Base-by-base conservation (phyloP, 2,888 invertebrate genomes). In the Cheilosia impressa region DNA sequence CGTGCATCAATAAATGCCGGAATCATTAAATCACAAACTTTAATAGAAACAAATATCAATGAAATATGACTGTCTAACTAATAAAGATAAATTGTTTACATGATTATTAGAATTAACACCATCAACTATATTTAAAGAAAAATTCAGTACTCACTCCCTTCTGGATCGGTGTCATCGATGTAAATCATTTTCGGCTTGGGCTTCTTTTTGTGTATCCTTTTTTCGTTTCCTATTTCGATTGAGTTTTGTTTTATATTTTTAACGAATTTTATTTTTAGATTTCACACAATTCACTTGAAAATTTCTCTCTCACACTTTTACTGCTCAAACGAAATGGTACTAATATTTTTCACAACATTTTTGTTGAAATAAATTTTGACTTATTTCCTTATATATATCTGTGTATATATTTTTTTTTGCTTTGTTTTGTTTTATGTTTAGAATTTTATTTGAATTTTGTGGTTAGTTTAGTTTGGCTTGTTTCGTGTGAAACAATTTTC, bases 111-210 rank as follows among this genome's bases (percentile, higher is more conserved):
- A 22, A n/a, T 9, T 19, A 13, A 13, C 13, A 31, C n/a, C 4
- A 31, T 31, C 2, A 1, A 7, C 31, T 27, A 43, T 52, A 53
- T 53, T 10, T 4, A 5, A 47, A 34, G 17, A 10, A 0, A 55
- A 22, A 22, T 17, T 1, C 0, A 24, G 47, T 88, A 91, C 95
- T 96, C 94, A 97, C 97, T 97, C 93, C 97, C 97, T 89, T 97
- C 95, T 88, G 97, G 97, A 93, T 97, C 97, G 89, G 95, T 95
- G 92, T 97, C 97, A 93, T 97, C 97, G 82, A 97, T 97, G 93
- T 96, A 96, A 92, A 97, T 97, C 97, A 97, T 97, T 89, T 93
- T 93, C 90, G 92, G 71, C 31, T 87, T 78, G 10, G 78, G 77
- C 47, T 78, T 71, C 45, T 87, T 81, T 34, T 81, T 82, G 71